phyloP scores from a whole-genome alignment of 2,113 vertebrate genomes.

The Coreoperca whiteheadi region DNA sequence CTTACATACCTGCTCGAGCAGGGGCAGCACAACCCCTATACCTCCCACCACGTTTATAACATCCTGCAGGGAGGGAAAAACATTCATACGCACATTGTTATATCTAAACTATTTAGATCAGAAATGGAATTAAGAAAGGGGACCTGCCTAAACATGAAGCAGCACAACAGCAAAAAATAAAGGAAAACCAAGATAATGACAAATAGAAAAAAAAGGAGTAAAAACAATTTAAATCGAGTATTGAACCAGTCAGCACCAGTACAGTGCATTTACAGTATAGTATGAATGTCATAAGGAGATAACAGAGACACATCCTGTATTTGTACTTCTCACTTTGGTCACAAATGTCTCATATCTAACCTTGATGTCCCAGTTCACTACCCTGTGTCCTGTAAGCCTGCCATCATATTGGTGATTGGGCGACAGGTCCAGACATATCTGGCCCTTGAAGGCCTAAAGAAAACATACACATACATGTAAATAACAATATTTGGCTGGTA shows the following conservation, averaged over 20 bases:
- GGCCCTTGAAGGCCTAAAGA: conserved; percentile 92
- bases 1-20: conserved; percentile 91
- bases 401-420: conserved; percentile 91
- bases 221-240: background rate
- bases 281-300: background rate
- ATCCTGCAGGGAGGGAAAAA: conserved; percentile 81
- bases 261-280: background rate
- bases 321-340: background rate
- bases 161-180: conserved; percentile 5
- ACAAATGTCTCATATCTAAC: conserved; percentile 71
- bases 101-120: background rate
- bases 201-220: background rate
- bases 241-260: background rate
- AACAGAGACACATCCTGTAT: background rate
- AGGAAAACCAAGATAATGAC: background rate
- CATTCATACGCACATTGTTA: background rate
- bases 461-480: conserved; percentile 9
- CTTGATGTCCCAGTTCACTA: conserved; percentile 97
- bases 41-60: conserved; percentile 94
- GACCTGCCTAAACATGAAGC: background rate
- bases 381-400: conserved; percentile 93
- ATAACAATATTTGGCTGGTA: background rate
- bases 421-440: conserved; percentile 96
- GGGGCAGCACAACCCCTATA: conserved; percentile 89
- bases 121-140: background rate